These are phyloP conservation scores for Eptatretus atami DNA, from an alignment of 2,797 vertebrate genomes.

Conservation along the genomic window DNA sequence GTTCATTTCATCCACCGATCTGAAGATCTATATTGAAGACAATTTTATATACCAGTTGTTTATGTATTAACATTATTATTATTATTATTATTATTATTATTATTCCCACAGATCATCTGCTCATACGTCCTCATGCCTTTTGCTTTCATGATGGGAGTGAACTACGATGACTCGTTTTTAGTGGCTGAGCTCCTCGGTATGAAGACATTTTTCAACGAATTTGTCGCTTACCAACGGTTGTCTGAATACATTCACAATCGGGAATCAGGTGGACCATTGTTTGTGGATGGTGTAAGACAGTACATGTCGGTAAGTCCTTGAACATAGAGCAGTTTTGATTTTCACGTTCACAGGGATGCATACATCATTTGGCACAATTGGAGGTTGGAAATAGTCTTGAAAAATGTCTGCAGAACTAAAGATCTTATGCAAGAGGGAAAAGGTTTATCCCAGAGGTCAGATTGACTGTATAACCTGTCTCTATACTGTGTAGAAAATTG, in stretches of 20 bases:
- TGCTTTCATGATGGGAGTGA: constrained; percentile 48
- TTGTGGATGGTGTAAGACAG: constrained; percentile 28
- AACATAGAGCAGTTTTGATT: not conserved
- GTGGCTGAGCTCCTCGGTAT: constrained; percentile 37
- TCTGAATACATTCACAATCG: constrained; percentile 24
- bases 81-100: not conserved
- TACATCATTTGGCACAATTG: constrained; percentile 7
- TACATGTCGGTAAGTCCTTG: constrained; percentile 29
- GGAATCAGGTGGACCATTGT: constrained; percentile 23
- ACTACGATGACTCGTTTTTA: constrained; percentile 46
- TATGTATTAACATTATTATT: not conserved
- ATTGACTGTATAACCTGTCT: no score
- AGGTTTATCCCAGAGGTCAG: no score
- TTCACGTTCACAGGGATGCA: not conserved
- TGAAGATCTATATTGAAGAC: no score
- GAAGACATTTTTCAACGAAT: constrained; percentile 56
- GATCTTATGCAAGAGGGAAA: no score
- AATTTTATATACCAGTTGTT: no score
- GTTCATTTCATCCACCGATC: no score
- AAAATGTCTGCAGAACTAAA: no score
- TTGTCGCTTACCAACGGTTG: constrained; percentile 37
- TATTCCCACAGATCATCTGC: constrained; percentile 25
- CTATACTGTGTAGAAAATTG: no score
- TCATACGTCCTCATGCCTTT: constrained; percentile 49
- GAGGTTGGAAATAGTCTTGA: no score